Evolutionary conservation across 2,797 vertebrate species (phyloP).

Genomic region (Squalus acanthias): DNA sequence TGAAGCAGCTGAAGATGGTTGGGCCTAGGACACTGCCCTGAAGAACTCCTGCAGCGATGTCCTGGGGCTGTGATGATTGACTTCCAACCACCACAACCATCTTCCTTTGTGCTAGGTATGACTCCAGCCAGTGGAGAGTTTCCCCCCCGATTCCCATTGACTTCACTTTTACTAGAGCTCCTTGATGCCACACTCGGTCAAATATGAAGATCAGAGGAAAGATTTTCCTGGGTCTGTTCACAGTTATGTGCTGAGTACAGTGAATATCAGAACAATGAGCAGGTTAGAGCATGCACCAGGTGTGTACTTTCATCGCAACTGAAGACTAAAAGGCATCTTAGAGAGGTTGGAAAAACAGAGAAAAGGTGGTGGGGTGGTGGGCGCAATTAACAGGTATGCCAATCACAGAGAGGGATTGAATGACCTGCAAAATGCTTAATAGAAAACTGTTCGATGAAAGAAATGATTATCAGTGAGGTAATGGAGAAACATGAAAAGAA

Average conservation of each 20-base stretch:
- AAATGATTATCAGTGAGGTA: neutral
- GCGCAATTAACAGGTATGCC: neutral
- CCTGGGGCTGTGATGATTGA: too few species aligned
- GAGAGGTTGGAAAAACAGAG: neutral
- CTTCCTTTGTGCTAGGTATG: too few species aligned
- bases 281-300: neutral
- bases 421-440: neutral
- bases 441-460: neutral
- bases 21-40: too few species aligned
- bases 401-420: neutral
- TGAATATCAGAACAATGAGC: neutral
- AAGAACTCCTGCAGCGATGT: too few species aligned
- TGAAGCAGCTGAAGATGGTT: too few species aligned
- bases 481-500: neutral
- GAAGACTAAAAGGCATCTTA: neutral
- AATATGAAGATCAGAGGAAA: neutral
- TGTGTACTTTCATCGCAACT: neutral
- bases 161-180: too few species aligned
- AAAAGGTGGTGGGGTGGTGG: neutral
- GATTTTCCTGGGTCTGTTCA: neutral
- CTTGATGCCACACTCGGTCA: too few species aligned
- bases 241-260: neutral
- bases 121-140: too few species aligned
- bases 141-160: too few species aligned
- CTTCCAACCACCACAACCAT: too few species aligned